Evolutionary conservation across 1,140 invertebrate genomes (phyloP).

Genomic region (Galendromus occidentalis): DNA sequence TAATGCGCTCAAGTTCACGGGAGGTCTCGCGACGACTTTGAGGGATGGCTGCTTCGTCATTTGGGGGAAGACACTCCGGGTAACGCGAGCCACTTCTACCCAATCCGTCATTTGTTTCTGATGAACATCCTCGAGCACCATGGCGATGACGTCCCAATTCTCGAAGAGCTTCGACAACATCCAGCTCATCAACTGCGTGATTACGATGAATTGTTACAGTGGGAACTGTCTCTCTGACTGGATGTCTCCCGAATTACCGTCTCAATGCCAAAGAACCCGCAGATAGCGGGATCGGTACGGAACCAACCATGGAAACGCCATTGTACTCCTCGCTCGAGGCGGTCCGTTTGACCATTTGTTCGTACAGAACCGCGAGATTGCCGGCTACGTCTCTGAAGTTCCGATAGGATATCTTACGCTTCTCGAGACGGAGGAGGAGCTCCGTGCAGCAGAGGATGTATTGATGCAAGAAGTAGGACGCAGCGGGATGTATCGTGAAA

Average conservation of each 20-base stretch:
- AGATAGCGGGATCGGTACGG: background rate
- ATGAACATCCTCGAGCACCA: background rate
- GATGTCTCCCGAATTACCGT: background rate
- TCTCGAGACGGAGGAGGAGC: background rate
- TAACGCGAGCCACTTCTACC: background rate
- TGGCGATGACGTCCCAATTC: background rate
- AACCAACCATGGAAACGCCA: background rate
- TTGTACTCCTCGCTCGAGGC: background rate
- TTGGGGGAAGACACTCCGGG: too few relatives aligned
- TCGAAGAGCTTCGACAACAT: background rate
- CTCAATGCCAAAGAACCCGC: background rate
- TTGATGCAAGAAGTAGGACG: background rate
- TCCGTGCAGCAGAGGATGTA: background rate
- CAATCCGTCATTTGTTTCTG: background rate
- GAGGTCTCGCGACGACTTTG: too few relatives aligned
- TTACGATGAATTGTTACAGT: background rate
- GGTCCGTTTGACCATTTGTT: background rate
- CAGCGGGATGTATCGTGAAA: background rate
- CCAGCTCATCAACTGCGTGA: background rate
- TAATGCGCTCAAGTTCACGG: too few relatives aligned
- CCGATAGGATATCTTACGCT: background rate
- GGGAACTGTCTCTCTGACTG: background rate
- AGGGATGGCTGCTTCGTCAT: too few relatives aligned
- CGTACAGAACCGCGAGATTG: background rate
- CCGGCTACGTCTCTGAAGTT: background rate